phyloP scores from a whole-genome alignment of 2,113 vertebrate genomes.

The Arvicanthis niloticus region DNA sequence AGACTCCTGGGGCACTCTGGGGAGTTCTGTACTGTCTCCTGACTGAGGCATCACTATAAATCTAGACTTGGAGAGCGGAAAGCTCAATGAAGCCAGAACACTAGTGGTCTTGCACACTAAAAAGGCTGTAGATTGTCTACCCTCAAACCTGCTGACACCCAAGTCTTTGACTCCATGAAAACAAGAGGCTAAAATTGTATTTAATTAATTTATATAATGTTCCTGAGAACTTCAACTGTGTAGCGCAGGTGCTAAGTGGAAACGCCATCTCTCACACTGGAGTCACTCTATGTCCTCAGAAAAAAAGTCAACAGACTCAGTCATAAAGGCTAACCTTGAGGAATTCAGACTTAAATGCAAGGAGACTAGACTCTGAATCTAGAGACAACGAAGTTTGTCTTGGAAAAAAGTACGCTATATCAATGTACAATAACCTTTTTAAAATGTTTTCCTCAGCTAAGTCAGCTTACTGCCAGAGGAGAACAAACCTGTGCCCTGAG shows the following conservation, averaged over 20 bases:
- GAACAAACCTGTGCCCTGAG: not conserved
- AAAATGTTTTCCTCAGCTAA: constrained; percentile 10
- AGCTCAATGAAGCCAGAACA: not conserved
- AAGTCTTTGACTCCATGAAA: not conserved
- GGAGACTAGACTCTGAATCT: constrained; percentile 28
- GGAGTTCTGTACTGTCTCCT: not conserved
- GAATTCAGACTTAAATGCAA: not conserved
- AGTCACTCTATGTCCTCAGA: not conserved
- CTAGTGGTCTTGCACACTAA: not conserved
- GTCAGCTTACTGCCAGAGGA: constrained; percentile 41
- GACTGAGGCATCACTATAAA: not conserved
- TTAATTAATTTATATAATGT: not conserved
- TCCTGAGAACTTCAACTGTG: not conserved
- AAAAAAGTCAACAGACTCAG: not conserved
- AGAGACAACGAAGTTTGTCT: constrained; percentile 19
- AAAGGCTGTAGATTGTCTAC: not conserved
- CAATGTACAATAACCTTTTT: constrained; percentile 7
- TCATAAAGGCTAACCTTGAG: not conserved
- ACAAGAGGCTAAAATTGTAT: not conserved
- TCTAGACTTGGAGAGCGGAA: not conserved
- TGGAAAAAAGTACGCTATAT: constrained; percentile 48
- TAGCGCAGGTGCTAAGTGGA: not conserved
- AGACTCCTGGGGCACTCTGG: not conserved
- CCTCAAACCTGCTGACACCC: not conserved
- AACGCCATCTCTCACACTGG: not conserved